Conservation (phyloP, 2,113 vertebrate genomes). For the pig (Sus scrofa) region DNA sequence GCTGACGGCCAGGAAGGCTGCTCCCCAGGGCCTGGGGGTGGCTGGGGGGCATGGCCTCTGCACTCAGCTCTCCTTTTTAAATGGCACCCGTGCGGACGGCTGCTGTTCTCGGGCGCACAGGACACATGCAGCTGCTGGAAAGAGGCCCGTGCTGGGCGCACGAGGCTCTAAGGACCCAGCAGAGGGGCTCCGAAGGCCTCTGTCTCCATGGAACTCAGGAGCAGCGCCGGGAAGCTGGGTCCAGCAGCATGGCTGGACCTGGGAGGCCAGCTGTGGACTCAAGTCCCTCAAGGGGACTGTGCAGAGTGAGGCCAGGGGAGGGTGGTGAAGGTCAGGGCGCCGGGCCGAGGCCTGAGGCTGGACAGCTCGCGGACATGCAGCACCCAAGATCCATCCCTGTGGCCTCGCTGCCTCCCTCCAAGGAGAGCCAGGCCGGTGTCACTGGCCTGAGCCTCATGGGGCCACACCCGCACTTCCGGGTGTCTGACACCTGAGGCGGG, state of each 20-base stretch:
- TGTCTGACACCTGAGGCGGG: background rate
- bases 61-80: background rate
- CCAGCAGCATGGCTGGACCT: background rate
- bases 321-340: background rate
- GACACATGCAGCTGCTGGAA: background rate
- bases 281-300: slow-evolving; percentile 2
- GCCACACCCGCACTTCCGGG: background rate
- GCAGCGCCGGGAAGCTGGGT: background rate
- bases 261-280: background rate
- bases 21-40: background rate
- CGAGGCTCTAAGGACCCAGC: background rate
- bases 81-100: background rate
- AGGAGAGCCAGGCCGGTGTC: background rate
- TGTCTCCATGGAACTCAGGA: background rate
- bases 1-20: background rate
- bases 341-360: background rate
- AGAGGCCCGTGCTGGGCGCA: background rate
- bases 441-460: too few relatives aligned
- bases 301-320: background rate
- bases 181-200: too few relatives aligned
- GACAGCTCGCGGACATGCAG: too few relatives aligned
- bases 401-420: background rate
- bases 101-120: too few relatives aligned
- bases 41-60: background rate
- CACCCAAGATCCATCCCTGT: too few relatives aligned